phyloP scores from a whole-genome alignment of 1,140 invertebrate species.

The Telenomus remus region DNA sequence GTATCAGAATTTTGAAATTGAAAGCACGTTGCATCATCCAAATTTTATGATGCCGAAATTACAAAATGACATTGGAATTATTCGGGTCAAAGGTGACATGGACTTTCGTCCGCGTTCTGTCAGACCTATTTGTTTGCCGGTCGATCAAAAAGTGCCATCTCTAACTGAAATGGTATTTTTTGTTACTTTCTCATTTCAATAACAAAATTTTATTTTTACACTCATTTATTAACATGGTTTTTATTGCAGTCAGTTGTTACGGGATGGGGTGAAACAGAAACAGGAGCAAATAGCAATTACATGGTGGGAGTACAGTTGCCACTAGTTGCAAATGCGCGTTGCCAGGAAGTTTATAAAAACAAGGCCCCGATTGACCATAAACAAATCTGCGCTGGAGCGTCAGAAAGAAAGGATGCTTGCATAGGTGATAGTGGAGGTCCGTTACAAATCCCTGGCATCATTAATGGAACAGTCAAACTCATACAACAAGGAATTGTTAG shows the following conservation, averaged over 20 bases:
- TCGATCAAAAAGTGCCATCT: constrained; percentile 55
- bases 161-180: constrained; percentile 55
- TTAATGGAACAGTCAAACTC: constrained; percentile 63
- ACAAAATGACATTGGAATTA: constrained; percentile 80
- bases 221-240: background rate
- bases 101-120: constrained; percentile 75
- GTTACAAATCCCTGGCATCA: constrained; percentile 62
- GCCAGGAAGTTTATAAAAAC: constrained; percentile 70
- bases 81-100: constrained; percentile 75
- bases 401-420: constrained; percentile 71
- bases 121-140: constrained; percentile 78
- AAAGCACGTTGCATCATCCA: constrained; percentile 76
- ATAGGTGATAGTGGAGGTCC: constrained; percentile 77
- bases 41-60: constrained; percentile 72
- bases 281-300: constrained; percentile 67
- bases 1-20: constrained; percentile 78
- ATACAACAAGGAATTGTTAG: constrained; percentile 77
- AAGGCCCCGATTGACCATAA: constrained; percentile 67
- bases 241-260: constrained; percentile 71
- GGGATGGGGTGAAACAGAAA: constrained; percentile 79
- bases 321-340: constrained; percentile 70
- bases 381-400: constrained; percentile 80
- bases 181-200: constrained; percentile 40
- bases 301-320: constrained; percentile 76
- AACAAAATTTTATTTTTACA: background rate